Conservation (phyloP, 1,140 invertebrate species). For the Drosophila pruinosa region DNA sequence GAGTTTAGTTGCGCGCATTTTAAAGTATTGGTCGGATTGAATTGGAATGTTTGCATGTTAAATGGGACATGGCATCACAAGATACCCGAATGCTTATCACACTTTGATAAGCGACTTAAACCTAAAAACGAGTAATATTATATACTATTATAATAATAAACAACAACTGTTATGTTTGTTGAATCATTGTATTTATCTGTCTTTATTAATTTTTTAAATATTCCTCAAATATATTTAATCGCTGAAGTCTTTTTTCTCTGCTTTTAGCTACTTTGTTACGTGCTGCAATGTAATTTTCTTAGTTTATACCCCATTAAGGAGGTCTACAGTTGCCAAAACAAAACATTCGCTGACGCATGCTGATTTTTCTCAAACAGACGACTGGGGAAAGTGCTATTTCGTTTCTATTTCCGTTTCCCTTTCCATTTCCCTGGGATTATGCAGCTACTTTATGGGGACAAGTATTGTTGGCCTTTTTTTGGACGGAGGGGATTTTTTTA, state of each 20-base stretch:
- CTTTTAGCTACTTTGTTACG: neutral
- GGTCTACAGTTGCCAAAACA: conserved; percentile 10
- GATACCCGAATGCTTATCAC: neutral
- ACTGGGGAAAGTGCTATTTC: neutral
- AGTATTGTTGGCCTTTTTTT: conserved; percentile 13
- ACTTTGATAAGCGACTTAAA: too few species aligned
- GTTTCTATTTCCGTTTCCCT: conserved; percentile 40
- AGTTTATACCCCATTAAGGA: neutral
- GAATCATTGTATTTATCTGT: too few species aligned
- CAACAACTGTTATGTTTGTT: too few species aligned
- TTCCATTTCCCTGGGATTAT: conserved; percentile 19
- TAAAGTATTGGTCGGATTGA: neutral
- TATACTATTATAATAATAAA: too few species aligned
- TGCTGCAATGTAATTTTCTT: neutral
- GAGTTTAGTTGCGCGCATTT: neutral
- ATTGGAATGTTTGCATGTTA: conserved; percentile 20
- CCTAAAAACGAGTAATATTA: too few species aligned
- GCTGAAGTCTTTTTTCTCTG: neutral
- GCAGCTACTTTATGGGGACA: conserved; percentile 6
- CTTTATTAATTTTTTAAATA: neutral
- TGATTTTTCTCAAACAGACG: conserved; percentile 5
- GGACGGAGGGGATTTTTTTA: conserved; percentile 41
- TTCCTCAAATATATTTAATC: neutral
- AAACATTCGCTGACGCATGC: conserved; percentile 25
- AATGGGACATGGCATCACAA: conserved; percentile 1